Evolutionary conservation across 2,888 invertebrate species (phyloP), one percentile per base, ranked within the genome.

Genomic region (Campoplex nolae): DNA sequence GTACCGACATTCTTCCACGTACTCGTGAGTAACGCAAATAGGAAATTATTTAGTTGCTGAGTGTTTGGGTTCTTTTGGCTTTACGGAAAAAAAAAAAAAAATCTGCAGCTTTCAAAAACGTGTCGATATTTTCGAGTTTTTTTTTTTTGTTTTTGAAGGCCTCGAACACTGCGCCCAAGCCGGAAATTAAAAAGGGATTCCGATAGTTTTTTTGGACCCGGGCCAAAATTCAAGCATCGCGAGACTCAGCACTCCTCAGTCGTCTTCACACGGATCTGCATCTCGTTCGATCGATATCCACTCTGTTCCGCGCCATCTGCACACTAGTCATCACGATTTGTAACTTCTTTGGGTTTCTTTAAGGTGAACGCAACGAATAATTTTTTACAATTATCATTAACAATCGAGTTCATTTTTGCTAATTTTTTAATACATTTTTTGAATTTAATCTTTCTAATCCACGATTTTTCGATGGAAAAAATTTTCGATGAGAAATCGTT

Each of bases 131-230:
- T 42, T 48, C 65, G 18, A 45, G 32, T 42, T 0, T 13, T 3
- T 58, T 62, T 62, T 62, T 62, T 62, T 4, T 23, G 23, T 0
- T 23, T 23, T 23, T 23, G 23, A 16, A 62, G 16, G 11, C 62
- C 62, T 62, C 62, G 32, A 42, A 13, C 79, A 82, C 68, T 79
- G 86, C 80, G 84, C 82, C 75, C 76, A 85, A 80, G 88, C 91
- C 92, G 91, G 91, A 92, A 92, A 91, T 90, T 88, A 38, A 38
- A 38, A 90, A 89, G 84, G 68, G 90, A 89, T 87, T 89, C 88
- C 86, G 89, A 90, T 89, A 88, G 42, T 70, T 89, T 85, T 56
- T 56, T 76, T 92, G 92, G 91, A 90, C 51, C 35, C 32, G 11
- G 7, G 91, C 92, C 92, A 92, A 58, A 74, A 84, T 84, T 58